Conservation (phyloP, 1,140 invertebrate genomes). For the Meloidogyne hapla region DNA sequence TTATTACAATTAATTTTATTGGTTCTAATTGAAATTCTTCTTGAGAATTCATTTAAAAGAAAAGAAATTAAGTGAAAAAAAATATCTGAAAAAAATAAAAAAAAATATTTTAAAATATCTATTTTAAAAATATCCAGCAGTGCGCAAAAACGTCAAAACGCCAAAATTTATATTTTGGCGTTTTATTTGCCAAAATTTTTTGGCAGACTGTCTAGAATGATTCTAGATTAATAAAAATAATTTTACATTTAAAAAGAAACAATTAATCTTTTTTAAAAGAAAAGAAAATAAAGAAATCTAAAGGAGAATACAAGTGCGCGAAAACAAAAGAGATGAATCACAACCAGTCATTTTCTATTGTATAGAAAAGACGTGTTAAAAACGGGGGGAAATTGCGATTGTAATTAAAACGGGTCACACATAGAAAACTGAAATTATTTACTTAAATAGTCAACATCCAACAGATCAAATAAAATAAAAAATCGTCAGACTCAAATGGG, state of each 20-base stretch:
- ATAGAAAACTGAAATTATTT: too few species aligned
- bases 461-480: too few species aligned
- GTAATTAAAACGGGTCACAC: too few species aligned
- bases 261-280: background rate
- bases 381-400: background rate
- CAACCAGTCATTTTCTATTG: background rate
- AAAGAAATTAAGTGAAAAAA: background rate
- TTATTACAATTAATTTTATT: conserved; percentile 39
- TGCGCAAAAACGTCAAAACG: background rate
- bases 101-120: background rate
- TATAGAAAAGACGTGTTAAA: background rate
- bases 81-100: conserved; percentile 4
- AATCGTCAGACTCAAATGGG: too few species aligned
- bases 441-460: background rate
- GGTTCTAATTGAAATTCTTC: conserved; percentile 35
- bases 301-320: background rate
- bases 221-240: background rate
- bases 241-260: background rate
- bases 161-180: too few species aligned
- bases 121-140: background rate
- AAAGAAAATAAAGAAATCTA: background rate
- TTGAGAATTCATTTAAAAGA: background rate
- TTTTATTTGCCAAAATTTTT: background rate
- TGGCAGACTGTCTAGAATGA: background rate
- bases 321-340: background rate